Base-by-base conservation (phyloP, 2,113 vertebrate genomes). In the Aleadryas rufinucha region DNA sequence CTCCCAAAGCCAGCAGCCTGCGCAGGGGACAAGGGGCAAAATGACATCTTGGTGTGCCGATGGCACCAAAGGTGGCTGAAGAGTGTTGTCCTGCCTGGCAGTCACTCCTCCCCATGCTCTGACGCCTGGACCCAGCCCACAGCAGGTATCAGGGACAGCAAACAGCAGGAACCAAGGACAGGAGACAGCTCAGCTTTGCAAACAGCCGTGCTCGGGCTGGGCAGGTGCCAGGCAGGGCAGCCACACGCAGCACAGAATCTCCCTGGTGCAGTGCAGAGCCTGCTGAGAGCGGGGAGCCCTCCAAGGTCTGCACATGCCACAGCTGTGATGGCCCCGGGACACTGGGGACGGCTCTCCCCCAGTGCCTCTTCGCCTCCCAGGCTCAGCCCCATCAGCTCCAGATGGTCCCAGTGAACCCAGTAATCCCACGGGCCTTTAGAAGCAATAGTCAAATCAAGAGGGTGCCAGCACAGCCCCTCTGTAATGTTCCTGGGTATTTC, bases 321-420 rank as follows among this genome's bases (percentile, higher is more conserved):
- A 44, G 47, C 39, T 49, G n/a, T 1, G 0, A 31, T 1, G 44
- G 65, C 39, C 42, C 33, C 0, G 0, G 39, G 23, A 23, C 0
- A 0, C 35, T 0, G 1, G 28, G 37, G 11, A 27, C 0, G 3
- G 31, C 35, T 68, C 16, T 23, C 6, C 22, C n/a, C 8, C 8
- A 10, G 74, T 0, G 0, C 6, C 42, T 33, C 57, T 44, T 33
- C 0, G 0, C 30, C 44, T 68, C 35, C 24, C 1, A 0, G 35
- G 33, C 74, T 72, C 79, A 71, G 56, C 11, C 20, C 33, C 33
- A 1, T 6, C 57, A 22, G 27, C 75, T 59, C 70, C 0, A 0
- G 27, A 44, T 31, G 13, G 2, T 74, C 59, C 18, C n/a, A 28
- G 42, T 0, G 0, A 41, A 49, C 74, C 20, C 2, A 2, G n/a